A percentile compares a stretch with the other conserved stretches of the same genome.
These are phyloP conservation scores for Leptestheria dahalacensis DNA, from an alignment of 1,140 invertebrate species.

Conservation along the genomic window DNA sequence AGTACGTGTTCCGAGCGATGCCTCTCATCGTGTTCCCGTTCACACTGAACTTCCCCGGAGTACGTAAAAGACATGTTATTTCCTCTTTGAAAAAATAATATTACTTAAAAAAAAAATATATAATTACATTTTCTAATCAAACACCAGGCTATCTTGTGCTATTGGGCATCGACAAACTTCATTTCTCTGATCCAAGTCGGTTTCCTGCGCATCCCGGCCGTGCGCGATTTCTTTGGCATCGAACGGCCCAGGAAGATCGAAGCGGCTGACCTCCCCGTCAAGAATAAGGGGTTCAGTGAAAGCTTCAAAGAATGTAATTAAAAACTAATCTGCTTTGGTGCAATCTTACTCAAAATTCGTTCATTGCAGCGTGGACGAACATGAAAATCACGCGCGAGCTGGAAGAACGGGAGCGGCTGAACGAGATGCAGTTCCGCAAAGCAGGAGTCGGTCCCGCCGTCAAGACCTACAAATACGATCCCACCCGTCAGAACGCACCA, in stretches of 20 bases:
- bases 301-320: slow-evolving; percentile 68
- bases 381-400: slow-evolving; percentile 62
- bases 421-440: slow-evolving; percentile 59
- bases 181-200: slow-evolving; percentile 70
- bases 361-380: slow-evolving; percentile 56
- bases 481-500: slow-evolving; percentile 36
- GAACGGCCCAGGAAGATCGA: slow-evolving; percentile 42
- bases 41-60: slow-evolving; percentile 71
- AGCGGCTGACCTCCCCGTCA: slow-evolving; percentile 38
- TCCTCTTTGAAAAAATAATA: not conserved
- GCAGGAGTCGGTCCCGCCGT: slow-evolving; percentile 67
- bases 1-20: slow-evolving; percentile 52
- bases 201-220: slow-evolving; percentile 53
- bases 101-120: too few relatives aligned
- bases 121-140: too few relatives aligned
- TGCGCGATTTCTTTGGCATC: slow-evolving; percentile 65
- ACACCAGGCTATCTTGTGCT: slow-evolving; percentile 71
- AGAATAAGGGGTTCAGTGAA: slow-evolving; percentile 58
- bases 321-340: not conserved
- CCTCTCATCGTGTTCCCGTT: slow-evolving; percentile 73
- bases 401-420: slow-evolving; percentile 53
- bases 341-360: too few relatives aligned
- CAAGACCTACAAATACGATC: slow-evolving; percentile 77
- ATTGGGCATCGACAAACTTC: slow-evolving; percentile 82
- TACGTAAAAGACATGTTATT: slow-evolving; percentile 29